Evolutionary conservation across 2,888 invertebrate species (phyloP).

Genomic region (Drosophila diplacantha): DNA sequence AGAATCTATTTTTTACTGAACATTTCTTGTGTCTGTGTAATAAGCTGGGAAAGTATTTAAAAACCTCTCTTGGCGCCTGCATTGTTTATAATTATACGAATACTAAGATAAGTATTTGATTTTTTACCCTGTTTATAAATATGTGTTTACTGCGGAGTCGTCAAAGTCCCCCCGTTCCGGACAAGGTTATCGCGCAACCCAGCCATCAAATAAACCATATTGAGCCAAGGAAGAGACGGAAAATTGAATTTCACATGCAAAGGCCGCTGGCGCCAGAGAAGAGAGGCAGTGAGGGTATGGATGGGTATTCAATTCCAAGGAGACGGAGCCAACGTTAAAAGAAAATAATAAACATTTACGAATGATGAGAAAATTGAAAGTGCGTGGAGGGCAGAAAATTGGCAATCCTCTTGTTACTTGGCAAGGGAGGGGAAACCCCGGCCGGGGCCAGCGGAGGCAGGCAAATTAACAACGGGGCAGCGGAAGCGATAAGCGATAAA

Average conservation of each 20-base stretch:
- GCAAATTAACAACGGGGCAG: conserved; percentile 24
- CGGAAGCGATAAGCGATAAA: conserved; percentile 32
- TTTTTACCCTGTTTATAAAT: not conserved
- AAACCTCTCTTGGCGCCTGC: not conserved
- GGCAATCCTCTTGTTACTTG: conserved; percentile 62
- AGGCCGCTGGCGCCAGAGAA: not conserved
- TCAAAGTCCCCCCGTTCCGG: not conserved
- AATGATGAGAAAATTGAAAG: conserved; percentile 1
- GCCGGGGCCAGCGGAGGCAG: not conserved
- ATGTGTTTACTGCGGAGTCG: not conserved
- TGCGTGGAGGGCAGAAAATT: conserved; percentile 7
- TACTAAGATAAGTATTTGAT: conserved; percentile 7
- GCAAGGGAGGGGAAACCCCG: not conserved
- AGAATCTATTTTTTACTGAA: too few relatives aligned
- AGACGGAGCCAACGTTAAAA: conserved; percentile 9
- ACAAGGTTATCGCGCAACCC: conserved; percentile 13
- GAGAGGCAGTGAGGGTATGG: not conserved
- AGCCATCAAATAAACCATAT: conserved; percentile 21
- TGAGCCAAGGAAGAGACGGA: conserved; percentile 15
- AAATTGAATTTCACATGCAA: conserved; percentile 35
- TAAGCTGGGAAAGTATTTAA: not conserved
- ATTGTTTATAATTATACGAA: conserved; percentile 12
- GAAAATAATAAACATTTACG: conserved; percentile 18
- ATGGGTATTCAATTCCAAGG: conserved; percentile 24
- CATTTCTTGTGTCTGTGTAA: not conserved